phyloP scores from a whole-genome alignment of 2,888 invertebrate species.

The Notodonta ziczac region DNA sequence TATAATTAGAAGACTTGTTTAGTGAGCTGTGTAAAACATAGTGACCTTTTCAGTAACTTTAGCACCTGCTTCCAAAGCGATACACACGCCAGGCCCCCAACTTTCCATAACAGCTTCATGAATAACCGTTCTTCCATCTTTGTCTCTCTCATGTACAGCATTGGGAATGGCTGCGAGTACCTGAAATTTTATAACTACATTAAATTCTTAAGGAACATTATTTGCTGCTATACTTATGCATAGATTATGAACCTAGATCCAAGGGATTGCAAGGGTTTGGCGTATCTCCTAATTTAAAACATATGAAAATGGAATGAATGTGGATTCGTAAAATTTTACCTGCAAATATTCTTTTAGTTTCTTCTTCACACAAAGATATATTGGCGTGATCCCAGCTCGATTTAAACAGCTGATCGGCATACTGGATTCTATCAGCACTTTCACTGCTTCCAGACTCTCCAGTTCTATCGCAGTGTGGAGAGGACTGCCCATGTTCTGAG shows the following conservation, averaged over 20 bases:
- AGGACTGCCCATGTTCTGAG: slow-evolving; percentile 26
- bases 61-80: slow-evolving; percentile 66
- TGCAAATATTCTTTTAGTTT: slow-evolving; percentile 42
- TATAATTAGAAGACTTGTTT: too few relatives aligned
- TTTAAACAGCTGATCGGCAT: slow-evolving; percentile 25
- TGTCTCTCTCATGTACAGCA: slow-evolving; percentile 49
- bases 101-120: slow-evolving; percentile 58
- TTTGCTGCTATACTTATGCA: too few relatives aligned
- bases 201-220: too few relatives aligned
- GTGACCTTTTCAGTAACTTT: slow-evolving; percentile 48
- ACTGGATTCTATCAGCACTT: slow-evolving; percentile 16
- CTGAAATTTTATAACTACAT: neutral
- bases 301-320: too few relatives aligned
- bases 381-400: slow-evolving; percentile 53
- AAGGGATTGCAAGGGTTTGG: too few relatives aligned
- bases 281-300: too few relatives aligned
- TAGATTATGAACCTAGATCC: too few relatives aligned
- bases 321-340: slow-evolving; percentile 15
- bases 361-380: slow-evolving; percentile 61
- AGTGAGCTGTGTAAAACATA: neutral
- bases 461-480: slow-evolving; percentile 38
- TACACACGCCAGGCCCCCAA: slow-evolving; percentile 63
- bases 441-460: slow-evolving; percentile 24
- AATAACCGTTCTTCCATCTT: slow-evolving; percentile 62
- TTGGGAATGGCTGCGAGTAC: slow-evolving; percentile 9